Base-by-base conservation (phyloP, 2,797 vertebrate genomes). In the Sitta carolinensis region DNA sequence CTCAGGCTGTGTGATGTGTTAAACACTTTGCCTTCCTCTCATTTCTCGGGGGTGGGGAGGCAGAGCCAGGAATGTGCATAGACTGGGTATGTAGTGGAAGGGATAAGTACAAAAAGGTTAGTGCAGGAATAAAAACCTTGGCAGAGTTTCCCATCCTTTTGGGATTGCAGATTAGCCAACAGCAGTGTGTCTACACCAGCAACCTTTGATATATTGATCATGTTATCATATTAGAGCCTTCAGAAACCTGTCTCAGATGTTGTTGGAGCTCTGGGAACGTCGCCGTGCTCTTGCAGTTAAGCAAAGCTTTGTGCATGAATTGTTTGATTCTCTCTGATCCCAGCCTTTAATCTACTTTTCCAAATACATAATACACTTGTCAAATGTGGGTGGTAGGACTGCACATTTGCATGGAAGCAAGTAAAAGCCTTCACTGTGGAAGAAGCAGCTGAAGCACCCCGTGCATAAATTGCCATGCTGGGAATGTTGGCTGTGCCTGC, bases 271-370 rank as follows among this genome's bases (percentile, higher is more conserved):
- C 82, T 94, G 93, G 86, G 90, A 96, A 78, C 29, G 6, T 36
- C 3, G 0, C 47, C 21, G 42, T 74, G 50, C 59, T 76, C 58
- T 61, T 57, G 74, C 63, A 93, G 43, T 92, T 76, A 27, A 87
- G 23, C 13, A 42, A 78, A 82, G n/a, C 64, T 76, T 85, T 93
- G 17, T 84, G 86, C 57, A 73, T 94, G 57, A 81, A 83, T 78
- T 69, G 36, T 69, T 93, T 61, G 76, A 88, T 93, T 94, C 68
- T 94, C 72, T 94, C 78, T 94, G 85, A 85, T 88, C 85, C 59
- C 68, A 70, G 74, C 62, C 90, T 96, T 95, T 96, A 84, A 93
- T 96, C 83, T 92, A 27, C 64, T 87, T 86, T 92, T 87, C 68
- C 68, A 83, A 87, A 92, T 95, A 92, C 95, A 76, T 32, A 58